A percentile compares a stretch with the other conserved stretches of the same genome.
phyloP scores from a whole-genome alignment of 2,888 invertebrate genomes.

The Fragum fragum region DNA sequence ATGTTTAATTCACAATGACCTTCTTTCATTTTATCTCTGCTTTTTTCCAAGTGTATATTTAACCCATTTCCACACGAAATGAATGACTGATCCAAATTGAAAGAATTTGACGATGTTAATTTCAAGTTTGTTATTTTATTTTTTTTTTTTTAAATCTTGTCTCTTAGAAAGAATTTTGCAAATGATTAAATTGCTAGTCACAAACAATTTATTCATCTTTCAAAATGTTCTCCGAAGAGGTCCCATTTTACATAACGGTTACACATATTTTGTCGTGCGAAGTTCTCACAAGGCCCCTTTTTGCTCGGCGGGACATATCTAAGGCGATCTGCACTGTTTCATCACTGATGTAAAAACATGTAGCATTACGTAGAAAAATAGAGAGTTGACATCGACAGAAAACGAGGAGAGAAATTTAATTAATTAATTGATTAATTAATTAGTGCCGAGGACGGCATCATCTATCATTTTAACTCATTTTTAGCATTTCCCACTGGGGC shows the following conservation, averaged over 20 bases:
- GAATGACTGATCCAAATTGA: too few relatives aligned
- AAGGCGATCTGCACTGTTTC: not conserved
- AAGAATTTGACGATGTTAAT: too few relatives aligned
- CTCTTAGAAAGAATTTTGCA: too few relatives aligned
- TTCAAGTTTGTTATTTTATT: too few relatives aligned
- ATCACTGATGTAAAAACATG: not conserved
- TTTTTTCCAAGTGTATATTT: not conserved
- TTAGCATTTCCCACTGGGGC: conserved; percentile 21
- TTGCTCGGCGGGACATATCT: not conserved
- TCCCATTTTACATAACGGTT: too few relatives aligned
- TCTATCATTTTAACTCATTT: conserved; percentile 22
- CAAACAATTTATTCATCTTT: too few relatives aligned
- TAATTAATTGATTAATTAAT: conserved; percentile 27
- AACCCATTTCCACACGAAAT: too few relatives aligned
- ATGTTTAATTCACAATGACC: not conserved
- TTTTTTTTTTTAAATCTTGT: too few relatives aligned
- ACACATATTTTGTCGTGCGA: too few relatives aligned
- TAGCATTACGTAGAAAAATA: not conserved
- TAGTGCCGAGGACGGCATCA: conserved; percentile 16
- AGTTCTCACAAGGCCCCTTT: too few relatives aligned
- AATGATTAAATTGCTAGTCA: too few relatives aligned
- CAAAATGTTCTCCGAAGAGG: too few relatives aligned
- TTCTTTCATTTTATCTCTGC: not conserved
- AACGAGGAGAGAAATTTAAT: not conserved
- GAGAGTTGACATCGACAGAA: not conserved